Evolutionary conservation across 2,888 invertebrate species (phyloP), one percentile per base, ranked within the genome.

Genomic region (Eudasyphora cyanicolor): DNA sequence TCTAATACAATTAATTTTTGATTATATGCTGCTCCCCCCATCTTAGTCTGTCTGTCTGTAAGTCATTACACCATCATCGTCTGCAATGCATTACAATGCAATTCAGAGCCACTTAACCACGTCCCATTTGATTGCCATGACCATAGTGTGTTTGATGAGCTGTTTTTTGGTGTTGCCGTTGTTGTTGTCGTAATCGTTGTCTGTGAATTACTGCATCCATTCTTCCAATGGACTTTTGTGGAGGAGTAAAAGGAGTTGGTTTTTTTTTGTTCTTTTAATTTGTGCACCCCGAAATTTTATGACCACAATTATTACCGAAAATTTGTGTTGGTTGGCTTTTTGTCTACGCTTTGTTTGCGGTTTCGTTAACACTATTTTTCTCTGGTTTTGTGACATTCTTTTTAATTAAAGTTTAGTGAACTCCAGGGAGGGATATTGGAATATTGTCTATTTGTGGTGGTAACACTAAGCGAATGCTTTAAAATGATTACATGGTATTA

Each of bases 321-420:
- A 38, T 60, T 42, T 67, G n/a, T n/a, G n/a, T 42, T 21, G 57
- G 57, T 51, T 51, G 35, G 42, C 10, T 57, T 38, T 62, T 70
- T 60, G 49, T 70, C 35, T 51, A 29, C 49, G 45, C 64, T 49
- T 69, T 45, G 21, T 19, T 69, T 24, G 24, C 29, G 29, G 24
- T 49, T 45, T 29, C 1, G 10, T 49, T 73, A 71, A 35, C 62
- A 64, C 29, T 67, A 73, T 21, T 29, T 27, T 54, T 71, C n/a
- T 49, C 67, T 62, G 70, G 35, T 51, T 51, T 19, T 42, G 38
- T 64, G 12, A 38, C 76, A 64, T 27, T 71, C 51, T 17, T 54
- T 51, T 62, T 64, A 38, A 54, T 78, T 64, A 42, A 54, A 62
- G 51, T 27, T 51, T 35, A 71, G 49, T 64, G 83, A 84, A 84